Evolutionary conservation across 2,797 vertebrate genomes (phyloP).

Genomic region (Kryptopterus vitreolus): DNA sequence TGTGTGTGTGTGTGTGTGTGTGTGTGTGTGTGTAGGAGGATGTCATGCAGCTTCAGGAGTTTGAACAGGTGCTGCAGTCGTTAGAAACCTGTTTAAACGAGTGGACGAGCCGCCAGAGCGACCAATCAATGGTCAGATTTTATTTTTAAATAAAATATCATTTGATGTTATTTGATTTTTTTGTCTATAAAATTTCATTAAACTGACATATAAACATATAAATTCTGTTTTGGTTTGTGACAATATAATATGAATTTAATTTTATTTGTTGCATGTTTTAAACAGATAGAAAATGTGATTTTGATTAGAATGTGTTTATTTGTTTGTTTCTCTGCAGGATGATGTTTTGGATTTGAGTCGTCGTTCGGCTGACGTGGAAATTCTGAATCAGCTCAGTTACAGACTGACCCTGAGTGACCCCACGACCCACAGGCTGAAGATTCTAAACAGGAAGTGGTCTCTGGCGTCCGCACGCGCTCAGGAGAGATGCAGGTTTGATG

Average conservation of each 20-base stretch:
- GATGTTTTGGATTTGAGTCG: constrained; percentile 73
- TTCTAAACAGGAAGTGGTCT: constrained; percentile 80
- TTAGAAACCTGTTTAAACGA: constrained; percentile 75
- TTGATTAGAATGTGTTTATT: neutral
- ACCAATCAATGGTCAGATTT: constrained; percentile 50
- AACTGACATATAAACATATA: too few relatives aligned
- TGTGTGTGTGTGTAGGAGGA: constrained; percentile 64
- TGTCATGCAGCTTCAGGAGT: constrained; percentile 74
- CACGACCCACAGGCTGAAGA: constrained; percentile 73
- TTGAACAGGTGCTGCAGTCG: constrained; percentile 67
- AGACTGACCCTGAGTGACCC: constrained; percentile 75
- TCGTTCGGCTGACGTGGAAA: constrained; percentile 79
- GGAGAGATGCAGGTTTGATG: constrained; percentile 83
- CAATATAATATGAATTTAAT: too few relatives aligned
- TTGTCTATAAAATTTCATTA: too few relatives aligned
- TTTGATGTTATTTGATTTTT: neutral
- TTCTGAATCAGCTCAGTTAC: constrained; percentile 84
- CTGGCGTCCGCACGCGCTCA: constrained; percentile 70
- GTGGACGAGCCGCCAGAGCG: constrained; percentile 69
- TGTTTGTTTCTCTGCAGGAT: constrained; percentile 44
- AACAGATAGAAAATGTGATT: neutral
- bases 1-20: constrained; percentile 14
- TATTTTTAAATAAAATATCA: neutral
- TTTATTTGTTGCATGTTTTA: neutral
- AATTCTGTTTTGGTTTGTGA: neutral